Evolutionary conservation across 35 echinoderm and acorn worm genomes (phyloP).

Genomic region (Heliocidaris erythrogramma): DNA sequence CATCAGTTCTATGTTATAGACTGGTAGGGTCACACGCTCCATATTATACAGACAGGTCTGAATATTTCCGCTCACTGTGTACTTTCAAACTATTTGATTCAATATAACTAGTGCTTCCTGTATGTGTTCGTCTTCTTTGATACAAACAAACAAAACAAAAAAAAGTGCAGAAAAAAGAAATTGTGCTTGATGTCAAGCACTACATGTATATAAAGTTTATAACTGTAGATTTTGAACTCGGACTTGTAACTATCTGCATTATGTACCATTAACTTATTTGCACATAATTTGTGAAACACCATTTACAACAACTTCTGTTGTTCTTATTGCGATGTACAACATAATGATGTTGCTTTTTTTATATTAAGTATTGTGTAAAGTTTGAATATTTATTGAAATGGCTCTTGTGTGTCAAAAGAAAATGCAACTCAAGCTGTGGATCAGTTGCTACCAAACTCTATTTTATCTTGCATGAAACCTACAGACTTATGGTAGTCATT

Average conservation of each 20-base stretch:
- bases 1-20: background rate
- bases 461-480: background rate
- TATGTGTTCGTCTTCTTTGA: slow-evolving; percentile 19
- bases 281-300: slow-evolving; percentile 42
- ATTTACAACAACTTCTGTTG: background rate
- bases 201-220: slow-evolving; percentile 41
- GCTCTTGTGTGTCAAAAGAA: slow-evolving; percentile 27
- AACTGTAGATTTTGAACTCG: slow-evolving; percentile 43
- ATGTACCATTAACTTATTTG: slow-evolving; percentile 48
- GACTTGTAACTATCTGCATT: slow-evolving; percentile 46
- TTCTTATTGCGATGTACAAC: background rate
- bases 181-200: background rate
- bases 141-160: background rate
- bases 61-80: background rate
- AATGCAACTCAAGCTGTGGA: slow-evolving; percentile 23
- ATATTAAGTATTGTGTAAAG: slow-evolving; percentile 22
- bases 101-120: slow-evolving; percentile 45
- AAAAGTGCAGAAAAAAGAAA: background rate
- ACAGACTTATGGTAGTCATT: background rate
- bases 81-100: background rate
- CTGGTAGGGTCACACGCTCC: background rate
- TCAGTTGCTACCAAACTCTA: background rate
- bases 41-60: background rate
- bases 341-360: slow-evolving; percentile 17
- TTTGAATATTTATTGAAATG: slow-evolving; percentile 49